Evolutionary conservation across 2,113 vertebrate species (phyloP), one percentile per base, ranked within the genome.

Genomic region (Antechinus stuartii): DNA sequence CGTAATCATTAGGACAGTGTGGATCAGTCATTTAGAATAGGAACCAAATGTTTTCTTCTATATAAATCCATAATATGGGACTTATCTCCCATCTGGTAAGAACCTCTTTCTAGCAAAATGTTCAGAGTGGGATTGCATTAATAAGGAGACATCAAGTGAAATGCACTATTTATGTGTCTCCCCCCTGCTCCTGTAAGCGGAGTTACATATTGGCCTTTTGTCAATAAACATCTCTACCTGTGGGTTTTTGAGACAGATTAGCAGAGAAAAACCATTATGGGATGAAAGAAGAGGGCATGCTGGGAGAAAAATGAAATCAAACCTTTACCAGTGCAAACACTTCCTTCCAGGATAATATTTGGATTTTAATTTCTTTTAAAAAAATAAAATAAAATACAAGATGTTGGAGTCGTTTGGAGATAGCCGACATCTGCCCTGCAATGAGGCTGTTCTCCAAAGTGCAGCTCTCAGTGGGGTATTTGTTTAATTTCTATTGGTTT

Each of bases 221-320:
- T 98, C 98, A 98, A 98, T 97, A 98, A 98, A 96, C 97, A 98
- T 99, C 98, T 98, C 97, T 98, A 98, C 98, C 99, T 98, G 98
- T 76, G 89, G 97, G 97, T 97, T 97, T 96, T 98, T 96, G 97
- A 98, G 98, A 98, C 97, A 98, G 98, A 98, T 98, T 98, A 99
- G 97, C 97, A 89, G 91, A 98, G 97, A 97, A 98, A 98, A 98
- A 98, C 98, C 95, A 98, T 98, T 98, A 98, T 94, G 92, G 97
- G 98, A 98, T 98, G 97, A 99, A 98, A 99, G 98, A 97, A 90
- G 96, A 96, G 96, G 95, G 97, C 98, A 94, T 97, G 98, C 98
- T 99, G 98, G 97, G 98, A 98, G 98, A 98, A 98, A 98, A 98
- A 98, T 98, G 98, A 98, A 98, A 98, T 98, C 98, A 99, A 99